These are phyloP conservation scores for Clarias fuscus DNA, from an alignment of 2,797 vertebrate genomes.

Conservation along the genomic window DNA sequence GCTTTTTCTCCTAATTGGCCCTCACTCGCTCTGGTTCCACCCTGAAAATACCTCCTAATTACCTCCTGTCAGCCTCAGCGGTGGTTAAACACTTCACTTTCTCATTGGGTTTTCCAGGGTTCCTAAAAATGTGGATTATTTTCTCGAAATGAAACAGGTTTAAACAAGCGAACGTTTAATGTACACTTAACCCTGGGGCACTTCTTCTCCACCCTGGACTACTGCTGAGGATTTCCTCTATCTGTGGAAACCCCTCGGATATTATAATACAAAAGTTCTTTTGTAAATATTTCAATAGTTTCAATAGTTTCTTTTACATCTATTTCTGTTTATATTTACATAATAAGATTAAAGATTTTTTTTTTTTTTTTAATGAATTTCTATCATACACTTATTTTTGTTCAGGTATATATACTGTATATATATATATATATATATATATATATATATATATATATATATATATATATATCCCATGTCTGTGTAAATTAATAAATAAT, in stretches of 20 bases:
- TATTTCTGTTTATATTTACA: too few relatives aligned
- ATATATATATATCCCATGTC: too few relatives aligned
- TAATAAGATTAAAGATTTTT: too few relatives aligned
- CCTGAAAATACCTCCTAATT: slow-evolving; percentile 27
- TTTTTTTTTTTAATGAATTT: too few relatives aligned
- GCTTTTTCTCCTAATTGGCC: slow-evolving; percentile 23
- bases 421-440: too few relatives aligned
- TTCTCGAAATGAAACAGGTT: neutral
- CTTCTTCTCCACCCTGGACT: neutral
- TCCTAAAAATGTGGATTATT: neutral
- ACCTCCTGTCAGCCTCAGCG: neutral
- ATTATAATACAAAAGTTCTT: neutral
- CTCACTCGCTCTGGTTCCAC: slow-evolving; percentile 13
- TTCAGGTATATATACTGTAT: too few relatives aligned
- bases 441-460: too few relatives aligned
- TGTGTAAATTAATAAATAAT: too few relatives aligned
- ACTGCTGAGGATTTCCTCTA: neutral
- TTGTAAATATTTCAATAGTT: neutral
- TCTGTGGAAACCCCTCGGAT: neutral
- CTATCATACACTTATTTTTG: too few relatives aligned
- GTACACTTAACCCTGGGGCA: neutral
- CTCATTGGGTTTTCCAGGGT: neutral
- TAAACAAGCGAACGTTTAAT: neutral
- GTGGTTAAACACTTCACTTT: neutral
- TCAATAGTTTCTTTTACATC: neutral